These are phyloP conservation scores for Asbolus verrucosus DNA, from an alignment of 1,140 invertebrate species.

Conservation along the genomic window DNA sequence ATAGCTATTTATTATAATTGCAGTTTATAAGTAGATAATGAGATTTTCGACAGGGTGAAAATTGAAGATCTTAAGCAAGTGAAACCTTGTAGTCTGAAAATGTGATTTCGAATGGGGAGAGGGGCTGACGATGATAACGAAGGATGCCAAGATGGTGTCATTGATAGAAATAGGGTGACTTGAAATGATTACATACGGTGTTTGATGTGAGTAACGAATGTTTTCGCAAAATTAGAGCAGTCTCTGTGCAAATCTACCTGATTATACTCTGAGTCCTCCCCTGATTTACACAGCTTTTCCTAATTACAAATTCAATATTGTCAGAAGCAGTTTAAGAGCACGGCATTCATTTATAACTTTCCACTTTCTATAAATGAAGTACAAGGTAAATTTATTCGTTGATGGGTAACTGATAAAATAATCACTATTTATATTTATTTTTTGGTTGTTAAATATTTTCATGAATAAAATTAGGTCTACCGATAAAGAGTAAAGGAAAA, in stretches of 20 bases:
- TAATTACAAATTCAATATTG: slow-evolving; percentile 46
- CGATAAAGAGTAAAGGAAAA: too few species aligned
- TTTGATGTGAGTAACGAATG: slow-evolving; percentile 39
- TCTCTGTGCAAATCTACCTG: slow-evolving; percentile 27
- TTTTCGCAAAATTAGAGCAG: slow-evolving; percentile 41
- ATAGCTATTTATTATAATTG: slow-evolving; percentile 17
- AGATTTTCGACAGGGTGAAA: slow-evolving; percentile 22
- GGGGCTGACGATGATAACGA: too few species aligned
- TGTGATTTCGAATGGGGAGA: too few species aligned
- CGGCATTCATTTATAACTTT: slow-evolving; percentile 13
- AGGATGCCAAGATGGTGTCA: neutral
- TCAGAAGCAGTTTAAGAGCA: slow-evolving; percentile 19
- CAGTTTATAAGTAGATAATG: slow-evolving; percentile 26
- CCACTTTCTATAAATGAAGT: slow-evolving; percentile 1
- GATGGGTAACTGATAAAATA: neutral
- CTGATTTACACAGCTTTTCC: slow-evolving; percentile 35
- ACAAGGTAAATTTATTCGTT: slow-evolving; percentile 8
- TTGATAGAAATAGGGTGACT: slow-evolving; percentile 22
- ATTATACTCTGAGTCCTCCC: slow-evolving; percentile 19
- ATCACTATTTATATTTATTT: neutral
- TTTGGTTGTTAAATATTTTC: too few species aligned
- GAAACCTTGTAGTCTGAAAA: too few species aligned
- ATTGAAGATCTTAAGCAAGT: too few species aligned
- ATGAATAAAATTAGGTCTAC: too few species aligned
- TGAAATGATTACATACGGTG: slow-evolving; percentile 37